These are phyloP conservation scores for Allolobophora icterica DNA, from an alignment of 2,888 invertebrate species.

Conservation along the genomic window DNA sequence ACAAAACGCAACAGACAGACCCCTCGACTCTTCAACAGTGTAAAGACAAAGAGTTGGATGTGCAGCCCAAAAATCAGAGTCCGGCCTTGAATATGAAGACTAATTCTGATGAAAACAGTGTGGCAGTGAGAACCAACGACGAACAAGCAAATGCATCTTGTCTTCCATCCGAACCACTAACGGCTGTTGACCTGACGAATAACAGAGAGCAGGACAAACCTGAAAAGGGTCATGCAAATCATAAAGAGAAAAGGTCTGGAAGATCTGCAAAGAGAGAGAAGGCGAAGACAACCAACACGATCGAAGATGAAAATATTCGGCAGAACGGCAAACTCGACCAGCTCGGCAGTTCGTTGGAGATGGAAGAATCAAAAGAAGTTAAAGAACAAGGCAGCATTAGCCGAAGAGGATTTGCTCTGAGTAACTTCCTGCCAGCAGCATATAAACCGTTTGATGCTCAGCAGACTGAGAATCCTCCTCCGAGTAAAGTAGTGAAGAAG, in stretches of 20 bases:
- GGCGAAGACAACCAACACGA: neutral
- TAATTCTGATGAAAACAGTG: neutral
- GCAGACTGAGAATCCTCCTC: neutral
- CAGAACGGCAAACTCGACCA: neutral
- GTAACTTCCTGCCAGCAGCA: constrained; percentile 32
- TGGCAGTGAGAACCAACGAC: neutral
- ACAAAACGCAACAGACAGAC: neutral
- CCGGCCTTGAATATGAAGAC: neutral
- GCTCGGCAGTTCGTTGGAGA: neutral
- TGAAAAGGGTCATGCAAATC: neutral
- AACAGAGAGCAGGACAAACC: neutral
- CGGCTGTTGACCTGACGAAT: neutral
- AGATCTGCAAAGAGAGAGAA: neutral
- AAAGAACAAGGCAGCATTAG: neutral
- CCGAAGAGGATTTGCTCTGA: constrained; percentile 33
- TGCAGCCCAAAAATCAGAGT: neutral
- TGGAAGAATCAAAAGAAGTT: neutral
- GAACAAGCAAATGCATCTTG: neutral
- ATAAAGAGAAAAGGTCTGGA: neutral
- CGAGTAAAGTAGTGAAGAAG: neutral
- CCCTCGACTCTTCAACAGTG: neutral
- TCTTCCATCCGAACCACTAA: neutral
- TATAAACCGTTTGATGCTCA: neutral
- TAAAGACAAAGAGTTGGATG: neutral
- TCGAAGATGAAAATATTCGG: neutral